Base-by-base conservation (phyloP, 2,113 vertebrate species). In the Rhizomys pruinosus region DNA sequence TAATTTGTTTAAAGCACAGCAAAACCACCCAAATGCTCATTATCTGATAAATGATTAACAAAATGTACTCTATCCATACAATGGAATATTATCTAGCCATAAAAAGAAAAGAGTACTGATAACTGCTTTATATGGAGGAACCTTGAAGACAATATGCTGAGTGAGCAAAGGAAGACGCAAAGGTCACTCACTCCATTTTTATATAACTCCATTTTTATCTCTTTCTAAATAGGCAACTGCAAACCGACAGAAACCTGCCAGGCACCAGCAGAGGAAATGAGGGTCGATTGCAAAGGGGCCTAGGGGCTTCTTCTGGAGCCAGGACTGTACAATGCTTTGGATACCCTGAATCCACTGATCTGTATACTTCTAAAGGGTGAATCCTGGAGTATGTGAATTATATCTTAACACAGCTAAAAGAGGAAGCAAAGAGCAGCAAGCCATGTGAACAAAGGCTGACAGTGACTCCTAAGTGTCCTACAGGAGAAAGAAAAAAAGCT, bases 1-100 rank as follows among this genome's bases (percentile, higher is more conserved):
- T 80, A 71, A 74, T 82, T 91, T 79, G 68, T 82, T 91, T 79
- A 73, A 77, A 90, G 66, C 32, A 59, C 8, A 82, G n/a, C 55
- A 84, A 79, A 59, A 79, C 9, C 34, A 84, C 25, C 47, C 34
- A 47, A 73, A 78, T 91, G 20, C 25, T 61, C 20, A 12, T 69
- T 52, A 82, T 17, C 32, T 84, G 69, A 77, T 72, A 66, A 69
- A 34, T 34, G 10, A 22, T 59, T 73, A 85, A 55, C 23, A 57
- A 78, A 95, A 78, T 73, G 32, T 78, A 32, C 39, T 59, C 29
- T 59, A 47, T 32, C 32, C 20, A 57, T 17, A 93, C 9, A 71
- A 29, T 34, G 13, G 55, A 77, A 32, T 69, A 69, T 69, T 66
- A 66, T 32, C 44, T 19, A 73, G 29, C 13, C 29, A 72, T 66